Conservation (phyloP, 2,888 invertebrate species). For the Euproctis similis region DNA sequence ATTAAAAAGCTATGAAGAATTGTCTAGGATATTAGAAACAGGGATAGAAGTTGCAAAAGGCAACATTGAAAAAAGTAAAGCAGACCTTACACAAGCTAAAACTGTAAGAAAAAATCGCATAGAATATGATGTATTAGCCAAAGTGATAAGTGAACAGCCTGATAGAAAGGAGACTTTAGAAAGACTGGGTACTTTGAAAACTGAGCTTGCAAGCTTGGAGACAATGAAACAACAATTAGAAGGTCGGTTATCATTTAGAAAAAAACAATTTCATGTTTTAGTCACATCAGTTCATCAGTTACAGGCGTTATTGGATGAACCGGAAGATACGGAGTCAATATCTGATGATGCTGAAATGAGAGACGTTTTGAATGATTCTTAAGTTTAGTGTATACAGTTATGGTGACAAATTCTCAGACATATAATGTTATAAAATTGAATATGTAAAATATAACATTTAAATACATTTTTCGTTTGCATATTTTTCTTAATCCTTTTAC, state of each 20-base stretch:
- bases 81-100: conserved; percentile 87
- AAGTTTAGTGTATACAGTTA: conserved; percentile 4
- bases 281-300: conserved; percentile 91
- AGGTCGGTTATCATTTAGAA: conserved; percentile 85
- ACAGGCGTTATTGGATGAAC: conserved; percentile 85
- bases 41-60: conserved; percentile 87
- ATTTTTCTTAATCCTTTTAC: too few species aligned
- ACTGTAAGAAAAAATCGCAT: conserved; percentile 91
- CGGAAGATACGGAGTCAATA: conserved; percentile 68
- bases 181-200: conserved; percentile 80
- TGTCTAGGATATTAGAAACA: conserved; percentile 85
- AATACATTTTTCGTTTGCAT: too few species aligned
- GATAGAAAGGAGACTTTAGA: conserved; percentile 87
- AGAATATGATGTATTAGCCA: conserved; percentile 95
- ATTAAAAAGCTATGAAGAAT: conserved; percentile 85
- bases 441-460: too few species aligned
- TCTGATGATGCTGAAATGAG: conserved; percentile 64
- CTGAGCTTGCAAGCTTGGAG: conserved; percentile 82
- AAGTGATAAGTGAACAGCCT: conserved; percentile 92
- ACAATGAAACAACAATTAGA: conserved; percentile 83
- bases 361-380: conserved; percentile 34
- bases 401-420: too few species aligned
- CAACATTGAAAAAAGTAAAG: conserved; percentile 88
- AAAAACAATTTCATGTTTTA: conserved; percentile 92
- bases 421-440: too few species aligned